Conservation (phyloP, 2,113 vertebrate genomes). For the Pithys albifrons region DNA sequence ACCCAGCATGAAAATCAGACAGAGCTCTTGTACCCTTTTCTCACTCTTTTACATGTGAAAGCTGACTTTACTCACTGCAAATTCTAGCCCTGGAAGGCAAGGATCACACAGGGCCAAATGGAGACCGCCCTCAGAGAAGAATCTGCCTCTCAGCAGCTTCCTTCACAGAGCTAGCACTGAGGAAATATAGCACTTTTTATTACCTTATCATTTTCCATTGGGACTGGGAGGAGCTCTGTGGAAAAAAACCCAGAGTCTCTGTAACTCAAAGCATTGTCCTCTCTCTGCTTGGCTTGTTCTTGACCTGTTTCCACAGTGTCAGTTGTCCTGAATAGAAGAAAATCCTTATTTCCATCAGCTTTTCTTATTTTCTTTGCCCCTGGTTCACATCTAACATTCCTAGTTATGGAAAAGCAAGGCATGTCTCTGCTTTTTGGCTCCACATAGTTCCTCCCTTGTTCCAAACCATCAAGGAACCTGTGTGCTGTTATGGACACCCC, state of each 20-base stretch:
- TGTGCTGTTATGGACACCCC: not conserved
- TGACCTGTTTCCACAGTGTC: not conserved
- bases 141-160: not conserved
- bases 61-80: not conserved
- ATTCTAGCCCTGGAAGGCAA: not conserved
- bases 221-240: not conserved
- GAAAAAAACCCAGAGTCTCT: not conserved
- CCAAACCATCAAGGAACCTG: not conserved
- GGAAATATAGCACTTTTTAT: not conserved
- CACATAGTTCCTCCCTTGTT: not conserved
- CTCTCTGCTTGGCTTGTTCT: not conserved
- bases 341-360: not conserved
- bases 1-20: not conserved
- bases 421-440: not conserved
- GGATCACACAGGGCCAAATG: not conserved
- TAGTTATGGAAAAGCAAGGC: not conserved
- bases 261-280: not conserved
- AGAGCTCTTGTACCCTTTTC: not conserved
- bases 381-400: not conserved
- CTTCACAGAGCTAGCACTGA: not conserved
- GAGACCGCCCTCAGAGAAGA: not conserved
- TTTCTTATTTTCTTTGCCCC: not conserved
- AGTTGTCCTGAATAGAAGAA: not conserved
- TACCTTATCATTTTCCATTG: not conserved
- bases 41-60: not conserved